Base-by-base conservation (phyloP, 2,888 invertebrate genomes). In the Lithophane ornitopus region DNA sequence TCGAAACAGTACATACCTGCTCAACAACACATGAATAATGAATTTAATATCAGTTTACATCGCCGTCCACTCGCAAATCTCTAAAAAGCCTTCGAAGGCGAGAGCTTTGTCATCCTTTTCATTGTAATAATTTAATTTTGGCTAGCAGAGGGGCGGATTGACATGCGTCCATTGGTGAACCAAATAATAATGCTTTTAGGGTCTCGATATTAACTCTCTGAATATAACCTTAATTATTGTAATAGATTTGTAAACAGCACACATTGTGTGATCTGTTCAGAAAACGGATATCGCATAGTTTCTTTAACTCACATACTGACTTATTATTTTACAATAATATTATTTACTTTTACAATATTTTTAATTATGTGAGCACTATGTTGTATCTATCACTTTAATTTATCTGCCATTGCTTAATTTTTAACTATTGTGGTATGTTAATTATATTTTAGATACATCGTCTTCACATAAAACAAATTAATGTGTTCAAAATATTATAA, bases 51-150 rank as follows among this genome's bases (percentile, higher is more conserved):
- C 69, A 74, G 52, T 71, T 75, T n/a, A 69, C 39, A 46, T 58
- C 39, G 19, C 22, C 49, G 58, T 59, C n/a, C 28, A 75, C 39
- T 69, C 22, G 34, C 46, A 66, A 66, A 79, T 61, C 70, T 68
- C 22, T 3, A 61, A 68, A 71, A 65, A 80, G 58, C 71, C 58
- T 69, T 52, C 63, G 12, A 58, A 63, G 4, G 52, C 75, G 22
- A 69, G 12, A 46, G 54, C 69, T 66, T 78, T 80, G 70, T 74
- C 67, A 67, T 34, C 28, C 28, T 41, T 49, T 63, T 54, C 52
- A 70, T 67, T 74, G 70, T 78, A 62, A 63, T 70, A 73, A 70
- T 82, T 62, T 66, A 59, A 81, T 80, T 49, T 71, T 44, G 67
- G 65, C 39, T 61, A 58, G 56, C 59, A 63, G 12, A 52, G 0